Evolutionary conservation across 2,797 vertebrate species (phyloP).

Genomic region (Anguilla pacifica): DNA sequence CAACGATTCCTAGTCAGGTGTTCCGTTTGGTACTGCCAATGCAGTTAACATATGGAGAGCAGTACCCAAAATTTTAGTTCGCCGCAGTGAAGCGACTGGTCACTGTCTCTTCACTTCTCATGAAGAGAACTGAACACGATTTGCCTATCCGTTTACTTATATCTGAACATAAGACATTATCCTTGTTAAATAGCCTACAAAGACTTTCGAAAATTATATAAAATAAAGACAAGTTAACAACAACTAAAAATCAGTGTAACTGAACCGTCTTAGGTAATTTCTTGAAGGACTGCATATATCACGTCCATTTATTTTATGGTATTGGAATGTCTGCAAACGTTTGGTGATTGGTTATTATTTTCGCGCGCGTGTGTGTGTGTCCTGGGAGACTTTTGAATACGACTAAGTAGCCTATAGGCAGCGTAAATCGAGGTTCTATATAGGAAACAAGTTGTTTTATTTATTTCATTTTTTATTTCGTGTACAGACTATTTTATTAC

Average conservation of each 20-base stretch:
- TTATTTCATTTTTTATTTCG: too few relatives aligned
- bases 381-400: neutral
- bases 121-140: neutral
- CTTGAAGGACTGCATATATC: neutral
- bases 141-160: neutral
- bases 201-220: neutral
- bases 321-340: neutral
- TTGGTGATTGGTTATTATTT: neutral
- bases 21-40: neutral
- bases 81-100: neutral
- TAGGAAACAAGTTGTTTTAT: neutral
- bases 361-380: neutral
- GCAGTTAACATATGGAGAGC: neutral
- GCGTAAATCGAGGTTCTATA: neutral
- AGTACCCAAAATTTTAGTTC: neutral
- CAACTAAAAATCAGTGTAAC: neutral
- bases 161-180: neutral
- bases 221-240: neutral
- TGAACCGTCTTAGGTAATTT: neutral
- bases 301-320: neutral
- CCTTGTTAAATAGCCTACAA: neutral
- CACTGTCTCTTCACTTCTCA: neutral
- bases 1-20: neutral
- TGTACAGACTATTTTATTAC: neutral
- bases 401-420: neutral